Conservation (phyloP, 2,888 invertebrate species). For the Drosophila basisetae region DNA sequence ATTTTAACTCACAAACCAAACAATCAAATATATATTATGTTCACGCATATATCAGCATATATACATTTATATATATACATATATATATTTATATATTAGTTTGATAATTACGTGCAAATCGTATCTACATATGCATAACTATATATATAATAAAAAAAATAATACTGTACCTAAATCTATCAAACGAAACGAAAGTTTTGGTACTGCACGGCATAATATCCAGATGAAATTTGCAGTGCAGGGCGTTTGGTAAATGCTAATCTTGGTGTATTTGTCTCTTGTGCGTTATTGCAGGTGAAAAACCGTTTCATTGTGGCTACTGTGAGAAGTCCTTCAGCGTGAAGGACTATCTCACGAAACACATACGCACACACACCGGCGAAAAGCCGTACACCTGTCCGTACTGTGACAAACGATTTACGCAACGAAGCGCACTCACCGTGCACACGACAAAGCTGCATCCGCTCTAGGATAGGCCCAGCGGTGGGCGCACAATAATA, state of each 20-base stretch:
- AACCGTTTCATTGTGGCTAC: conserved; percentile 84
- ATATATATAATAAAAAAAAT: conserved; percentile 20
- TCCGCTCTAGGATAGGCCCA: conserved; percentile 84
- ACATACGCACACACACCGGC: conserved; percentile 85
- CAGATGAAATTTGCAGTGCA: conserved; percentile 27
- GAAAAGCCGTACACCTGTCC: conserved; percentile 85
- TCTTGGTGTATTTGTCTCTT: conserved; percentile 30
- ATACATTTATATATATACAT: conserved; percentile 23
- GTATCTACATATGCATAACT: conserved; percentile 41
- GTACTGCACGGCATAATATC: conserved; percentile 69
- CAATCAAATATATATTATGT: conserved; percentile 54
- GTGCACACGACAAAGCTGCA: conserved; percentile 85
- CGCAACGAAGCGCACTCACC: conserved; percentile 84
- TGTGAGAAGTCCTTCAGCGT: conserved; percentile 85
- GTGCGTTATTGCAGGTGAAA: conserved; percentile 80
- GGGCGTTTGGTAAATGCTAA: conserved; percentile 53
- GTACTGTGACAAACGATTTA: conserved; percentile 84
- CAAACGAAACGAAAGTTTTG: conserved; percentile 67
- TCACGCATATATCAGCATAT: conserved; percentile 48
- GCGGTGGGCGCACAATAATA: conserved; percentile 67
- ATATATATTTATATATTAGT: conserved; percentile 43
- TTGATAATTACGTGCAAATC: conserved; percentile 73
- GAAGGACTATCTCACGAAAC: conserved; percentile 85
- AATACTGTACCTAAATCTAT: conserved; percentile 67
- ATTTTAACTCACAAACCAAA: conserved; percentile 72